These are phyloP conservation scores for Thera britannica DNA, from an alignment of 2,888 invertebrate genomes.

Conservation along the genomic window DNA sequence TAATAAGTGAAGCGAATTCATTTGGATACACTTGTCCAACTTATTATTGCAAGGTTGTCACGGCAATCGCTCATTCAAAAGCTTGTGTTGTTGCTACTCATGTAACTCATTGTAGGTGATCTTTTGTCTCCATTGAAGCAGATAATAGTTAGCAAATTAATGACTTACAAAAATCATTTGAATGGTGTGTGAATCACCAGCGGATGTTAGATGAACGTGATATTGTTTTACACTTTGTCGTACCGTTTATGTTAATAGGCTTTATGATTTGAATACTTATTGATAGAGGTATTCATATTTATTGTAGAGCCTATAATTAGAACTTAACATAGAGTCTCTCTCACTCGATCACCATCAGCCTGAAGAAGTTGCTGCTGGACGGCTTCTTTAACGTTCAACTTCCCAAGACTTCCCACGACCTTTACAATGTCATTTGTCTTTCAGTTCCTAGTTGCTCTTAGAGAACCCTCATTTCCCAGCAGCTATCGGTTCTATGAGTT, in stretches of 20 bases:
- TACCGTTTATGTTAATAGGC: constrained; percentile 31
- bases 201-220: constrained; percentile 42
- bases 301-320: too few species aligned
- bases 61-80: constrained; percentile 42
- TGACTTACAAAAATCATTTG: constrained; percentile 31
- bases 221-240: constrained; percentile 36
- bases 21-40: constrained; percentile 48
- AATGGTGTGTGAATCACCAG: constrained; percentile 36
- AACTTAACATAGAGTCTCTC: background rate
- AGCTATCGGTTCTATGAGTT: too few species aligned
- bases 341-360: too few species aligned
- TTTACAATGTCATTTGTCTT: too few species aligned
- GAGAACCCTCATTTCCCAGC: too few species aligned
- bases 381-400: too few species aligned
- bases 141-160: constrained; percentile 35
- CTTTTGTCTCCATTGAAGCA: constrained; percentile 35
- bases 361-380: too few species aligned
- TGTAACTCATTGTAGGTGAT: constrained; percentile 31
- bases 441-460: too few species aligned
- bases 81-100: constrained; percentile 40
- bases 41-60: constrained; percentile 51
- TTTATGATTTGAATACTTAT: constrained; percentile 3
- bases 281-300: background rate
- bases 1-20: constrained; percentile 61
- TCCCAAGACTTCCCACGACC: too few species aligned